Percentiles rank a stretch among this genome's conserved stretches.
Conservation (phyloP, 2,888 invertebrate species). For the Chirona hameri region DNA sequence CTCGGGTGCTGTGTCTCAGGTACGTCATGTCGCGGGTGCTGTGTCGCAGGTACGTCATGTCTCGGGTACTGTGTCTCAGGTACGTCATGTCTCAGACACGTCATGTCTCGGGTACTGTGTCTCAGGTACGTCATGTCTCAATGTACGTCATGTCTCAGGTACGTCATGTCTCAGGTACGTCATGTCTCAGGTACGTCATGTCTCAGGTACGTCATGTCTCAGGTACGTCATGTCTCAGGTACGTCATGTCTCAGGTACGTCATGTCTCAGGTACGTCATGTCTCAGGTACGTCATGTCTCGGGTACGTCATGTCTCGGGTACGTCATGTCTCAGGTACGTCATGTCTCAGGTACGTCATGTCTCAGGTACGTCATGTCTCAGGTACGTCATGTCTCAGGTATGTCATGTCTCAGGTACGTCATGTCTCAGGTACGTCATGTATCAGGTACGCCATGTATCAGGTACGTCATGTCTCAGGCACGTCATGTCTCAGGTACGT, state of each 20-base stretch:
- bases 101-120: not conserved
- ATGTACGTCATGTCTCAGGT: not conserved
- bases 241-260: too few relatives aligned
- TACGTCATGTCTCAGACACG: not conserved
- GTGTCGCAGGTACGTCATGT: slow-evolving; percentile 60
- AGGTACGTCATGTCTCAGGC: too few relatives aligned
- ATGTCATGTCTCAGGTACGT: too few relatives aligned
- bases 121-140: not conserved
- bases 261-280: too few relatives aligned
- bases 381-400: not conserved
- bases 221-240: too few relatives aligned
- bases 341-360: too few relatives aligned
- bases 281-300: slow-evolving; percentile 60
- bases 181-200: not conserved
- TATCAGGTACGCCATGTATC: not conserved
- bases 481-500: too few relatives aligned
- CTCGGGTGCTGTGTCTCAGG: too few relatives aligned
- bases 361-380: not conserved
- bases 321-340: too few relatives aligned
- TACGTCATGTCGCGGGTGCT: too few relatives aligned
- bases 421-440: not conserved
- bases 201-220: too few relatives aligned
- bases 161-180: not conserved
- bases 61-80: not conserved
- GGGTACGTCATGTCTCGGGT: slow-evolving; percentile 51